These are phyloP conservation scores for Pardalotus punctatus DNA, from an alignment of 2,113 vertebrate species.

Conservation along the genomic window DNA sequence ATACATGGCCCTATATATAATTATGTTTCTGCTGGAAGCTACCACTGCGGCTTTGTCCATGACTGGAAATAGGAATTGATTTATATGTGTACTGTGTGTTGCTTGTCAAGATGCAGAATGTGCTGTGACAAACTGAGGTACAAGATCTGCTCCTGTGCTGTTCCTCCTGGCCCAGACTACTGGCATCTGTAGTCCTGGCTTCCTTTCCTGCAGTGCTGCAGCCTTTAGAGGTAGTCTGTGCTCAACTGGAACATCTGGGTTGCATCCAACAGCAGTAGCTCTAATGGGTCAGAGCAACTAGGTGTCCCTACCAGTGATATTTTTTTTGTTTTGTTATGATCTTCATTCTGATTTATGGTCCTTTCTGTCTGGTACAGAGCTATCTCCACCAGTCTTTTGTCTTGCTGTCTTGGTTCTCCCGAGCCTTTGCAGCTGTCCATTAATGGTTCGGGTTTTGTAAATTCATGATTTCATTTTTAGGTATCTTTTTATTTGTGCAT, in stretches of 20 bases:
- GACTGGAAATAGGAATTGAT: neutral
- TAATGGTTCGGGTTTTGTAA: neutral
- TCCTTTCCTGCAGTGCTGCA: neutral
- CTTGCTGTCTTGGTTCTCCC: neutral
- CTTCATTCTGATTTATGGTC: neutral
- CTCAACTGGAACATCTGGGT: neutral
- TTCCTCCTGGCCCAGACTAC: neutral
- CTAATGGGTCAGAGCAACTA: neutral
- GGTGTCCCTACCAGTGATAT: neutral
- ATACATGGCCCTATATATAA: neutral
- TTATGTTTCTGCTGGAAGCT: neutral
- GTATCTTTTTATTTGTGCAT: neutral
- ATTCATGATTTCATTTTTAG: neutral
- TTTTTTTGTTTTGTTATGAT: neutral
- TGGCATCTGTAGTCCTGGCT: neutral
- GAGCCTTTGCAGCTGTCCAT: neutral
- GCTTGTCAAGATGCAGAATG: neutral
- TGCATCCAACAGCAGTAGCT: neutral
- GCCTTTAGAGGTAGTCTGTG: neutral
- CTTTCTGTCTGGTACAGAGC: neutral
- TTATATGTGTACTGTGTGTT: rapidly evolving
- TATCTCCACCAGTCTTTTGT: neutral
- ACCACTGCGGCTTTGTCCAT: neutral
- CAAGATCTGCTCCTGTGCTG: neutral
- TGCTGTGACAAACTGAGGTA: neutral